phyloP scores from a whole-genome alignment of 2,797 vertebrate genomes.

The Phataginus tricuspis region DNA sequence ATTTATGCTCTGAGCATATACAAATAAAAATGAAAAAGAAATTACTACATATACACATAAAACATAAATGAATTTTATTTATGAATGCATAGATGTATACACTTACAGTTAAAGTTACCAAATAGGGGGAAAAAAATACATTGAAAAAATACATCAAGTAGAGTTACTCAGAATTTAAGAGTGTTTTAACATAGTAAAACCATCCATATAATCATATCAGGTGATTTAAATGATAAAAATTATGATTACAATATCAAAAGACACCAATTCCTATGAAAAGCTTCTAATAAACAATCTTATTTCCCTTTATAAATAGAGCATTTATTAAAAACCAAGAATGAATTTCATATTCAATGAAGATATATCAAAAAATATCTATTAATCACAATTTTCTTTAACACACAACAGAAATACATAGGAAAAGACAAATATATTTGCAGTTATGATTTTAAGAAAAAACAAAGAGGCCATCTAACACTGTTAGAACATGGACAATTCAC shows the following conservation, averaged over 20 bases:
- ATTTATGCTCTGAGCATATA: not conserved
- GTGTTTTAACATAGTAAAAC: slow-evolving; percentile 42
- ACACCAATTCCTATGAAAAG: slow-evolving; percentile 19
- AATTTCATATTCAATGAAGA: slow-evolving; percentile 46
- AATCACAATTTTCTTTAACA: slow-evolving; percentile 33
- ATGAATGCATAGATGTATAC: not conserved
- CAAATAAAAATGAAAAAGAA: slow-evolving; percentile 38
- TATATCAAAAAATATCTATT: slow-evolving; percentile 2
- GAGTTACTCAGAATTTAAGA: slow-evolving; percentile 35
- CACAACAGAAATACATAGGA: not conserved
- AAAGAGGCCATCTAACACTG: not conserved
- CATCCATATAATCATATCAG: slow-evolving; percentile 14
- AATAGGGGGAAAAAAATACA: no score
- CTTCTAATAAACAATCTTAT: slow-evolving; percentile 16
- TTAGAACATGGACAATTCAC: slow-evolving; percentile 10
- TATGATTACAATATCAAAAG: slow-evolving; percentile 41
- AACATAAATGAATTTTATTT: slow-evolving; percentile 68
- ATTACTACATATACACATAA: slow-evolving; percentile 26
- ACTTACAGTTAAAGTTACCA: not conserved
- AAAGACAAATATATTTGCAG: not conserved
- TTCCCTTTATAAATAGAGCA: not conserved
- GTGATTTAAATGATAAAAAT: slow-evolving; percentile 53
- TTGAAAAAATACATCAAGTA: slow-evolving; percentile 43
- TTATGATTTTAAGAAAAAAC: not conserved
- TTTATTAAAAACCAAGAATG: slow-evolving; percentile 50